These are phyloP conservation scores for Pygocentrus nattereri DNA, from an alignment of 2,797 vertebrate species.

Conservation along the genomic window DNA sequence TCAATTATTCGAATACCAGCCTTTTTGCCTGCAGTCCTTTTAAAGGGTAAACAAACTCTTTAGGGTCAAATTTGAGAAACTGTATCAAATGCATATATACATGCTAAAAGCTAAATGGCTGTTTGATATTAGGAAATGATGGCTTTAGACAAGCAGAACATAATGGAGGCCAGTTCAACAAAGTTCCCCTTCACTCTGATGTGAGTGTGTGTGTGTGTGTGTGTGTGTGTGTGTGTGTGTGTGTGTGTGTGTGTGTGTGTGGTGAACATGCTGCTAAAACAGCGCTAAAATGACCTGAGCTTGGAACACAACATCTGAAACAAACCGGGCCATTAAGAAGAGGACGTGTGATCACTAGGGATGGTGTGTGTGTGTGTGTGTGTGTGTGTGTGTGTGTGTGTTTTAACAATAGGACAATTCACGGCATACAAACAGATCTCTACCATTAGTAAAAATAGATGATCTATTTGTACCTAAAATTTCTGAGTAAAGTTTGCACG, in stretches of 20 bases:
- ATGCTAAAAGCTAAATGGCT: too few species aligned
- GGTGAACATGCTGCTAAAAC: constrained; percentile 42
- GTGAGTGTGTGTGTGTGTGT: background rate
- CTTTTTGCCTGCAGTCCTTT: too few species aligned
- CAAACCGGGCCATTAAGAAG: constrained; percentile 43
- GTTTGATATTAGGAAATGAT: background rate
- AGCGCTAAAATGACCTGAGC: constrained; percentile 43
- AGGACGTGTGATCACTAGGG: constrained; percentile 44
- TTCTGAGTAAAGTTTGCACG: background rate
- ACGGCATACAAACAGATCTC: background rate
- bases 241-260: constrained; percentile 1
- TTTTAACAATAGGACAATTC: background rate
- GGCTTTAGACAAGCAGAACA: background rate
- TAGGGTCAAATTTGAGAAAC: too few species aligned
- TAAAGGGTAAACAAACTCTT: too few species aligned
- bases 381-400: constrained; percentile 26
- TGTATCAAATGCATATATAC: too few species aligned
- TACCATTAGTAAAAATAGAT: constrained; percentile 10
- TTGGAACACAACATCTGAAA: constrained; percentile 37
- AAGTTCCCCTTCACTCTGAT: background rate
- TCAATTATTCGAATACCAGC: too few species aligned
- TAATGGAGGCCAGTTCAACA: background rate
- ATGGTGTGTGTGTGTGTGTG: constrained; percentile 29
- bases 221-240: constrained; percentile 21
- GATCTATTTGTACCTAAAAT: background rate